phyloP scores from a whole-genome alignment of 92 coral and sea anemone species.

The Heteractis magnifica region DNA sequence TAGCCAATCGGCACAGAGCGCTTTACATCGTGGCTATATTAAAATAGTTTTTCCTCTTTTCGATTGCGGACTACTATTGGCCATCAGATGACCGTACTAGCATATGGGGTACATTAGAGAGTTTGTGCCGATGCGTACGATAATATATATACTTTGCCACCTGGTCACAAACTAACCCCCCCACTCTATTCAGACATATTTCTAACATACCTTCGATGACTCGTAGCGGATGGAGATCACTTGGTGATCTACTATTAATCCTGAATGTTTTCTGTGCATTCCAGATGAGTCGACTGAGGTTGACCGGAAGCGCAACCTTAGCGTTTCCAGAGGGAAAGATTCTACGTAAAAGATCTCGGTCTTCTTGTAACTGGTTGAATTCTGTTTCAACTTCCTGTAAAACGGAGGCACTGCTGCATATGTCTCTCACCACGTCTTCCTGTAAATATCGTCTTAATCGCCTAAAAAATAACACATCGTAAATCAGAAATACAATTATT shows the following conservation, averaged over 20 bases:
- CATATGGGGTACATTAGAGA: no score
- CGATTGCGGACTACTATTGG: no score
- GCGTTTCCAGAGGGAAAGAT: slow-evolving; percentile 94
- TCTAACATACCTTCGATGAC: slow-evolving; percentile 81
- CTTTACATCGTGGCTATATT: no score
- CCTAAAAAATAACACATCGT: slow-evolving; percentile 18
- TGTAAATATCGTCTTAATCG: slow-evolving; percentile 84
- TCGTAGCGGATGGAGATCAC: slow-evolving; percentile 89
- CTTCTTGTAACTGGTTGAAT: slow-evolving; percentile 72
- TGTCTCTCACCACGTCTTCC: slow-evolving; percentile 92
- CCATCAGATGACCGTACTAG: no score
- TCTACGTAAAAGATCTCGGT: slow-evolving; percentile 84
- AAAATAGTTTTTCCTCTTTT: no score
- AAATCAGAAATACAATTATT: no score
- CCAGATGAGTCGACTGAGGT: slow-evolving; percentile 94
- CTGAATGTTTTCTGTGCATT: slow-evolving; percentile 98
- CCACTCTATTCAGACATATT: not conserved
- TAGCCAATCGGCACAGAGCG: no score
- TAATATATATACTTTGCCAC: no score
- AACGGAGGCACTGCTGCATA: slow-evolving; percentile 85
- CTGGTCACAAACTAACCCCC: no score
- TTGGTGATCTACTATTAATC: slow-evolving; percentile 80
- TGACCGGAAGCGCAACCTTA: slow-evolving; percentile 98
- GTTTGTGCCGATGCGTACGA: no score
- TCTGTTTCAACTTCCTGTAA: slow-evolving; percentile 85